A percentile compares a stretch with the other conserved stretches of the same genome.
Conservation (phyloP, 2,888 invertebrate species). For the Caenorhabditis plicata region DNA sequence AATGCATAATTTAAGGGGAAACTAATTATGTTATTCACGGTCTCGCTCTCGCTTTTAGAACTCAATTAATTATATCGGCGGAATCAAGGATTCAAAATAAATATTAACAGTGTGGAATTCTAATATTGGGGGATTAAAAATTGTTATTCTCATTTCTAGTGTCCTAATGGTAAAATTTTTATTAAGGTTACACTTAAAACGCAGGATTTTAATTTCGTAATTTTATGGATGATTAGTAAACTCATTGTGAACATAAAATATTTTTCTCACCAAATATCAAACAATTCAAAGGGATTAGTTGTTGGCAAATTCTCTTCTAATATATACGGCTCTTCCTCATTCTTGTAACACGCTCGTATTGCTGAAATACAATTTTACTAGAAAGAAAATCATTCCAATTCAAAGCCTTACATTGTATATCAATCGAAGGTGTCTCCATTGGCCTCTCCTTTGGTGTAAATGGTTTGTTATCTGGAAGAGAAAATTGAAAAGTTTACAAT, state of each 20-base stretch:
- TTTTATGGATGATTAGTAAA: not conserved
- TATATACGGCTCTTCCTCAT: slow-evolving; percentile 47
- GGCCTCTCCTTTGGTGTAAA: slow-evolving; percentile 1
- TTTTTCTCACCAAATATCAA: slow-evolving; percentile 62
- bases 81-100: too few relatives aligned
- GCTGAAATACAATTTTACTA: slow-evolving; percentile 28
- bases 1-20: too few relatives aligned
- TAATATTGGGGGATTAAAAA: too few relatives aligned
- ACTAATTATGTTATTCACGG: too few relatives aligned
- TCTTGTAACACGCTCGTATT: slow-evolving; percentile 46
- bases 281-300: slow-evolving; percentile 55
- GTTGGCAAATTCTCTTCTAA: slow-evolving; percentile 50
- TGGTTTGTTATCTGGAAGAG: not conserved
- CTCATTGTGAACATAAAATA: slow-evolving; percentile 17
- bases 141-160: too few relatives aligned
- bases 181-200: too few relatives aligned
- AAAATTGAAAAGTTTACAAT: too few relatives aligned
- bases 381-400: not conserved
- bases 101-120: too few relatives aligned
- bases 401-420: slow-evolving; percentile 28
- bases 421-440: slow-evolving; percentile 34
- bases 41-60: too few relatives aligned
- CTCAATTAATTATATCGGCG: too few relatives aligned
- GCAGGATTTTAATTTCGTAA: too few relatives aligned
- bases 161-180: too few relatives aligned